Conservation (phyloP, 2,797 vertebrate genomes). For the Alcedo atthis region DNA sequence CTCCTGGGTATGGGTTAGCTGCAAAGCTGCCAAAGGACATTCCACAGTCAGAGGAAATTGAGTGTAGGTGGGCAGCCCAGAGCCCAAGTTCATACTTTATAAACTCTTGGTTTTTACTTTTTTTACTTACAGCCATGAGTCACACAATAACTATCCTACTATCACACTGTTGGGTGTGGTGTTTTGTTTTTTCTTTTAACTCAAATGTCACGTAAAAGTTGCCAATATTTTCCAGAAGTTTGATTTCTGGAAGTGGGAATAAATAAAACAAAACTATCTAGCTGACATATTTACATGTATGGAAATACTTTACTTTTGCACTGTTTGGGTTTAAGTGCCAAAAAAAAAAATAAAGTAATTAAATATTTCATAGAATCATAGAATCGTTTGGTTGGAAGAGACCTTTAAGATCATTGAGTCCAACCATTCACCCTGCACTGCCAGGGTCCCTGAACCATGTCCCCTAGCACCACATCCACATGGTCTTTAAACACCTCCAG, state of each 20-base stretch:
- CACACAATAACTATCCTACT: constrained; percentile 26
- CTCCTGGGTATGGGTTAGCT: constrained; percentile 5
- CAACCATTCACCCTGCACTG: too few species aligned
- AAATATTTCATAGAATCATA: too few species aligned
- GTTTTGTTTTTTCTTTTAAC: background rate
- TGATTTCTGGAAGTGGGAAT: background rate
- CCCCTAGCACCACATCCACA: too few species aligned
- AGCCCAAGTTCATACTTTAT: constrained; percentile 20
- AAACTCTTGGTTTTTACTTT: background rate
- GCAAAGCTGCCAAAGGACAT: constrained; percentile 59
- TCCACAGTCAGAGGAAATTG: constrained; percentile 50
- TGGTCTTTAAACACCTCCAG: too few species aligned
- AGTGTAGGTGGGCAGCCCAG: constrained; percentile 50
- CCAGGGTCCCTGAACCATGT: too few species aligned
- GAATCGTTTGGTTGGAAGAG: too few species aligned
- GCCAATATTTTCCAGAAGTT: background rate
- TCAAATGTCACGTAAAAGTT: background rate
- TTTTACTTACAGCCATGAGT: background rate
- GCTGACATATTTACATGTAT: background rate
- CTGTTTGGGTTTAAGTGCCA: background rate
- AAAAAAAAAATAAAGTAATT: background rate
- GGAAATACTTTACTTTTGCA: background rate
- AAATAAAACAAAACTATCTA: background rate
- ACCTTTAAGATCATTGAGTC: too few species aligned
- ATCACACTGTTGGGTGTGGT: background rate